phyloP scores from a whole-genome alignment of 2,888 invertebrate genomes.

The Cecidostiba fungosa region DNA sequence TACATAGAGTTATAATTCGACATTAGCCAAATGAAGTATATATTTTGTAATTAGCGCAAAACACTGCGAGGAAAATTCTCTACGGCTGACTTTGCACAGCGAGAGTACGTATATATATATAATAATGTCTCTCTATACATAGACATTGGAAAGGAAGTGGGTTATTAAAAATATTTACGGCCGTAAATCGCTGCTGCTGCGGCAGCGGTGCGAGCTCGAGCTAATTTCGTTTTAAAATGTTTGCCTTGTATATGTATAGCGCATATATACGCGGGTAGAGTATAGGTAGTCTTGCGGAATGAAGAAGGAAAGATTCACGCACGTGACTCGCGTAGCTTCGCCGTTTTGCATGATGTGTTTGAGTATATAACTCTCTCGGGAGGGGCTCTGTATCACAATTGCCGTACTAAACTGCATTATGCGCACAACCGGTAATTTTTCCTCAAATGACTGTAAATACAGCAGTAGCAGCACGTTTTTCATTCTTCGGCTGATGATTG shows the following conservation, averaged over 20 bases:
- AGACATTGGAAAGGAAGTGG: not conserved
- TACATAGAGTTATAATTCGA: not conserved
- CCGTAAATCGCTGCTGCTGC: not conserved
- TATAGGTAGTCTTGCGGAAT: not conserved
- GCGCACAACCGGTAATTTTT: constrained; percentile 25
- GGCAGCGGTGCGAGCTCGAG: not conserved
- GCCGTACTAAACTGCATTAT: not conserved
- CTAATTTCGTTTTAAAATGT: constrained; percentile 3
- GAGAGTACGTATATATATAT: too few relatives aligned
- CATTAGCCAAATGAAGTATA: constrained; percentile 22
- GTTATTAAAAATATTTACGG: constrained; percentile 31
- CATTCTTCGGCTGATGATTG: not conserved
- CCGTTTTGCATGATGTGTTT: constrained; percentile 20
- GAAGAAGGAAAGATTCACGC: not conserved
- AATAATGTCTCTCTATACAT: not conserved
- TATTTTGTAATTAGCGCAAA: not conserved
- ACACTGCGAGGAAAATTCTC: not conserved
- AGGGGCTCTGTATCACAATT: not conserved
- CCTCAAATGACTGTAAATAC: constrained; percentile 8
- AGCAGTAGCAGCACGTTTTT: not conserved
- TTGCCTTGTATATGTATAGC: not conserved
- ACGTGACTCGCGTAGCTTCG: not conserved
- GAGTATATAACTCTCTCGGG: not conserved
- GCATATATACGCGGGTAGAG: not conserved
- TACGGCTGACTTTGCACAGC: not conserved